phyloP scores from a whole-genome alignment of 2,888 invertebrate species.

The Chesias legatella region DNA sequence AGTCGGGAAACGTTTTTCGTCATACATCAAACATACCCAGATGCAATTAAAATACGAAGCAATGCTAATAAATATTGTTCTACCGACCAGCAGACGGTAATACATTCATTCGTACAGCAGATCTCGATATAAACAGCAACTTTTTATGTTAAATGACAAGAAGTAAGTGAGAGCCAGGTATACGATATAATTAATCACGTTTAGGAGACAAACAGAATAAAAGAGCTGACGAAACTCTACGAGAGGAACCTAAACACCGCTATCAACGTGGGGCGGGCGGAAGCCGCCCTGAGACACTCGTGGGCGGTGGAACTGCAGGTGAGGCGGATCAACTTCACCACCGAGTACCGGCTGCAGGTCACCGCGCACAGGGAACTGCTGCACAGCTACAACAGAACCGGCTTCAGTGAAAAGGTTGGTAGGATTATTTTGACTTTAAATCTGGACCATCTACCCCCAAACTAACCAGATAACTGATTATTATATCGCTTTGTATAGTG shows the following conservation, averaged over 20 bases:
- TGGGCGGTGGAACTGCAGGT: slow-evolving; percentile 47
- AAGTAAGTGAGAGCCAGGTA: too few species aligned
- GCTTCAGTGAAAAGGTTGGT: slow-evolving; percentile 39
- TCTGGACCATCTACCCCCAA: too few species aligned
- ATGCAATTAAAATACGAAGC: too few species aligned
- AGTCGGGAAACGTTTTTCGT: too few species aligned
- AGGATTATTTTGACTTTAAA: background rate
- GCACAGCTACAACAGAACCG: slow-evolving; percentile 37
- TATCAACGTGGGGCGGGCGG: slow-evolving; percentile 25
- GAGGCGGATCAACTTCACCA: slow-evolving; percentile 46
- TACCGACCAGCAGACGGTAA: too few species aligned
- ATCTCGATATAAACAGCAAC: too few species aligned
- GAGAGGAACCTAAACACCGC: slow-evolving; percentile 18
- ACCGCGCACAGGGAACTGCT: slow-evolving; percentile 49
- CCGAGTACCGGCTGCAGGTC: slow-evolving; percentile 50
- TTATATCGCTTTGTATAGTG: too few species aligned
- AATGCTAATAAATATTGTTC: too few species aligned
- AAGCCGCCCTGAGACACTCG: slow-evolving; percentile 33
- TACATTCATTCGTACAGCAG: too few species aligned
- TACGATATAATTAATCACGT: background rate
- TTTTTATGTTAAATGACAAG: too few species aligned
- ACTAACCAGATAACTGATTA: too few species aligned
- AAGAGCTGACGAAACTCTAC: slow-evolving; percentile 7
- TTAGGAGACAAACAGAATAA: slow-evolving; percentile 11
- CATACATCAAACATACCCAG: too few species aligned